Evolutionary conservation across 2,797 vertebrate genomes (phyloP).

Genomic region (Gobio occitaniae): DNA sequence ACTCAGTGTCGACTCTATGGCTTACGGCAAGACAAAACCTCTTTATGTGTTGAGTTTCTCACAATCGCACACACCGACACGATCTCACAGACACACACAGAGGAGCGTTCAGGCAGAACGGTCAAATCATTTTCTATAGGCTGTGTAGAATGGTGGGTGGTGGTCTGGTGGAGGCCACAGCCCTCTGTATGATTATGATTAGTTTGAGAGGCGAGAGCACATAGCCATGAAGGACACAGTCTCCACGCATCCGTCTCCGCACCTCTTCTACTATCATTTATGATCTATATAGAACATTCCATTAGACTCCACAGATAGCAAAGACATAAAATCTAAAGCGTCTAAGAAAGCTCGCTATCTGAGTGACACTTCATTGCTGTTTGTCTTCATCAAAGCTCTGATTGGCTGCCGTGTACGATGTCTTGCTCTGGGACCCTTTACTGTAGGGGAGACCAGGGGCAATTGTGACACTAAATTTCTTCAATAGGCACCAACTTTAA

Average conservation of each 20-base stretch:
- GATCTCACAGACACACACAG: background rate
- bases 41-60: slow-evolving; percentile 38
- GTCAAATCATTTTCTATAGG: slow-evolving; percentile 27
- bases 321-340: slow-evolving; percentile 33
- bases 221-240: slow-evolving; percentile 46
- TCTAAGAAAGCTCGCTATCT: slow-evolving; percentile 14
- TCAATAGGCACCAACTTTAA: background rate
- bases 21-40: slow-evolving; percentile 42
- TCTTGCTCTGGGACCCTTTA: background rate
- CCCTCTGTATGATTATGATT: slow-evolving; percentile 45
- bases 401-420: background rate
- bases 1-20: slow-evolving; percentile 29
- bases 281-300: slow-evolving; percentile 40
- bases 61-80: background rate
- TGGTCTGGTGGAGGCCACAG: slow-evolving; percentile 19
- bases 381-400: slow-evolving; percentile 28
- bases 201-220: slow-evolving; percentile 20
- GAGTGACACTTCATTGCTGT: background rate
- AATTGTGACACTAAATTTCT: background rate
- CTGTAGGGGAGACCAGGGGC: background rate
- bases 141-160: slow-evolving; percentile 26
- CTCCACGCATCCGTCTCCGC: slow-evolving; percentile 31
- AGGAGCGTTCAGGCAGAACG: slow-evolving; percentile 29
- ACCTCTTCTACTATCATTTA: slow-evolving; percentile 41
- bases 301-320: slow-evolving; percentile 35